Evolutionary conservation across 2,888 invertebrate species (phyloP).

Genomic region (Athalia cordata): DNA sequence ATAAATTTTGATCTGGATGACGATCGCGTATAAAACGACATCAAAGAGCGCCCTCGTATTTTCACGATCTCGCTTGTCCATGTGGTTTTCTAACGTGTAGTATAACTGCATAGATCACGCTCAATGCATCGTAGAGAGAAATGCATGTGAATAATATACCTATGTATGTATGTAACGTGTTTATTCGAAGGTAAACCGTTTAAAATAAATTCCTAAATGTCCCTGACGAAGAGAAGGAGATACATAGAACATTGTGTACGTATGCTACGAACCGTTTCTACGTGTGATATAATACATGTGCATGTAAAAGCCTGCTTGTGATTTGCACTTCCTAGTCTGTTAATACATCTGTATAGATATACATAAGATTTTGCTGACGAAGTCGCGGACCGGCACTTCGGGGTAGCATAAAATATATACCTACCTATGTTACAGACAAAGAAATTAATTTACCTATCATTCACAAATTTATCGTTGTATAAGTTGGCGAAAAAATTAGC

Average conservation of each 20-base stretch:
- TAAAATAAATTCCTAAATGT: conserved; percentile 70
- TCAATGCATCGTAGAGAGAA: not conserved
- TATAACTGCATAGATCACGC: no score
- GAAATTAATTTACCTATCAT: no score
- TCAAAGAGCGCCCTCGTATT: no score
- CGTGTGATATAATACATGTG: not conserved
- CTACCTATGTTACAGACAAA: no score
- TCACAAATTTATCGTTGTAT: no score
- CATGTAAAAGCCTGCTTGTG: not conserved
- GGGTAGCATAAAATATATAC: no score
- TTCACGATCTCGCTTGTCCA: no score
- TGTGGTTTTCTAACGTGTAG: no score
- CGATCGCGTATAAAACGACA: no score
- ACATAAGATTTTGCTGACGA: not conserved
- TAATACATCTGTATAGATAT: not conserved
- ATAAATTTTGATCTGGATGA: no score
- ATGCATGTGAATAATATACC: not conserved
- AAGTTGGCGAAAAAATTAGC: no score
- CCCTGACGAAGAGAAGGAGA: conserved; percentile 64
- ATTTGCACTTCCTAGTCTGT: conserved; percentile 26
- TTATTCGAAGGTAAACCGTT: conserved; percentile 57
- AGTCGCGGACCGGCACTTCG: no score
- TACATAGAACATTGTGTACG: not conserved
- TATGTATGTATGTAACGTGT: not conserved
- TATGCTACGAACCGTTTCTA: not conserved